Conservation (phyloP, 2,888 invertebrate genomes). For the Dryomyza anilis region DNA sequence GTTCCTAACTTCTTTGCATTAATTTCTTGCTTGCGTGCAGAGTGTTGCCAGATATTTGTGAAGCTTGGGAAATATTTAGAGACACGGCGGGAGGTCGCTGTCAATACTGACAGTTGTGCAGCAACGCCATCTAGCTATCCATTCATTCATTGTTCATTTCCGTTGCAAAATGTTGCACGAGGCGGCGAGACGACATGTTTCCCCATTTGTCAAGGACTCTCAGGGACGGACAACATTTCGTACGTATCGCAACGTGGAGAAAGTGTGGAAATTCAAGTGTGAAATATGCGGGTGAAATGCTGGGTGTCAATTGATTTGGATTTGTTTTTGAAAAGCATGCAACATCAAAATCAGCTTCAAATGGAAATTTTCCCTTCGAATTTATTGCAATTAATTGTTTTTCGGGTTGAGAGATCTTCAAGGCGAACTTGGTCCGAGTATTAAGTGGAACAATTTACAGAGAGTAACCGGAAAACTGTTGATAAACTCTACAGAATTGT, state of each 20-base stretch:
- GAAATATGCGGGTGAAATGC: slow-evolving; percentile 41
- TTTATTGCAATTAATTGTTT: slow-evolving; percentile 33
- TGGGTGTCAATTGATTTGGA: too few species aligned
- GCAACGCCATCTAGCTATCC: not conserved
- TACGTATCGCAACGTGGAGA: not conserved
- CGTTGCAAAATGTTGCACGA: slow-evolving; percentile 31
- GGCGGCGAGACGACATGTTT: not conserved
- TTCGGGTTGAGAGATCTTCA: not conserved
- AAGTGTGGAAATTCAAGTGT: slow-evolving; percentile 34
- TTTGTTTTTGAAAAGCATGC: slow-evolving; percentile 5
- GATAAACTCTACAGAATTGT: not conserved
- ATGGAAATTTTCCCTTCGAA: slow-evolving; percentile 23
- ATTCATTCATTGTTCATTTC: slow-evolving; percentile 39
- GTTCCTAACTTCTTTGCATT: slow-evolving; percentile 11
- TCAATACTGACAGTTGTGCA: slow-evolving; percentile 3
- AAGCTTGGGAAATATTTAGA: not conserved
- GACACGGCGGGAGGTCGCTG: not conserved
- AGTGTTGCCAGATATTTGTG: not conserved
- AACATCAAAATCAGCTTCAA: slow-evolving; percentile 7
- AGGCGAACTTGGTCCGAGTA: not conserved
- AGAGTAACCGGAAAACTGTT: not conserved
- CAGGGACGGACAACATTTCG: not conserved
- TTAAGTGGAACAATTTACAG: slow-evolving; percentile 3
- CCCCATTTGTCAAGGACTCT: not conserved
- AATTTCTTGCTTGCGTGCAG: not conserved